These are phyloP conservation scores for Typhlichthys eigenmanni DNA, from an alignment of 2,797 vertebrate species.

Conservation along the genomic window DNA sequence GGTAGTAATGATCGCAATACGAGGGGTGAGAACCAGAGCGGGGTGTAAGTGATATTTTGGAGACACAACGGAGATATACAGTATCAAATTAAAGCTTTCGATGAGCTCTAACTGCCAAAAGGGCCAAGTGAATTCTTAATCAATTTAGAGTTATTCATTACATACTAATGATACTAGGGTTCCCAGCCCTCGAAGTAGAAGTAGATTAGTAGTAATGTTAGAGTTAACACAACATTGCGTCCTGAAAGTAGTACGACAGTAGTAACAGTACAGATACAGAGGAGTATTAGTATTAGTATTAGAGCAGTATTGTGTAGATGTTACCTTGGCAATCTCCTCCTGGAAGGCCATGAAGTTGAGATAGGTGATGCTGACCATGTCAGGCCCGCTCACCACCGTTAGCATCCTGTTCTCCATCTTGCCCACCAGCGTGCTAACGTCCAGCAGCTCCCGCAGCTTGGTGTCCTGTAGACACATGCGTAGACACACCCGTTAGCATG, in stretches of 20 bases:
- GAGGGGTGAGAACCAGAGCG: too few species aligned
- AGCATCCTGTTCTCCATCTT: constrained; percentile 92
- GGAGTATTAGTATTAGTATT: not conserved
- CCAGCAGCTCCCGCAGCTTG: constrained; percentile 91
- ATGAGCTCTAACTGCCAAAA: too few species aligned
- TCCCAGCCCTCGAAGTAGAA: not conserved
- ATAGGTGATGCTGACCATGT: constrained; percentile 95
- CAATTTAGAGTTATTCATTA: too few species aligned
- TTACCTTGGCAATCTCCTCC: constrained; percentile 95
- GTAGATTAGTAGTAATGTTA: not conserved
- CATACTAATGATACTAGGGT: too few species aligned
- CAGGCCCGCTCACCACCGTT: constrained; percentile 91
- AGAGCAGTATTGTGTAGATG: not conserved
- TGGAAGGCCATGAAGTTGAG: constrained; percentile 97
- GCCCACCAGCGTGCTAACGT: constrained; percentile 84
- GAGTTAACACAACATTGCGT: not conserved
- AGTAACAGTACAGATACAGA: not conserved
- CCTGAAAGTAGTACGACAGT: not conserved
- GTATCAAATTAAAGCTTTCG: too few species aligned
- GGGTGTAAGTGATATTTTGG: too few species aligned
- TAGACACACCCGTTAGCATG: too few species aligned
- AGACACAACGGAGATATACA: too few species aligned
- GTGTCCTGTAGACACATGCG: constrained; percentile 78
- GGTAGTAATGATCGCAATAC: too few species aligned
- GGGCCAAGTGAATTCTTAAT: too few species aligned